Base-by-base conservation (phyloP, 2,113 vertebrate genomes). In the Toxostoma redivivum region DNA sequence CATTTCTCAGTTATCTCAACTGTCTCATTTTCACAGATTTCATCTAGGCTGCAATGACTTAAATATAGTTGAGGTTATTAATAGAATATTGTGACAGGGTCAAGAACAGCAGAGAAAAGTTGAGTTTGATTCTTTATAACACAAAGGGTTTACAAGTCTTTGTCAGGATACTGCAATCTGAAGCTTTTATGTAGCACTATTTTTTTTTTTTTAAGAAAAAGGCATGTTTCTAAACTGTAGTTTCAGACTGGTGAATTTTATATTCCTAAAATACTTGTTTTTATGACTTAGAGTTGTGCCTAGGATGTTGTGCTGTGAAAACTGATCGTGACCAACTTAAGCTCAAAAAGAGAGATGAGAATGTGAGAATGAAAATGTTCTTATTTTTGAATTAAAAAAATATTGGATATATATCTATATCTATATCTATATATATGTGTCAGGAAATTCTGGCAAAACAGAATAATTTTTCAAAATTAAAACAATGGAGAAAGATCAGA, bases 391-490 rank as follows among this genome's bases (percentile, higher is more conserved):
- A 23, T 67, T 4, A 42, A 56, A 38, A 45, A 35, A 48, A 16
- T 47, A 28, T 51, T 28, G 28, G 25, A 50, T 50, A 27, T 27
- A 27, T 50, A 15, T 37, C 14, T 40, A 13, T 24, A 7, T 30
- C 13, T 14, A 9, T 12, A 8, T 40, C 40, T 42, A 42, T 15
- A 22, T 30, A 15, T 35, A 20, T 21, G 1, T 27, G 4, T 28
- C 20, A 81, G 61, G 45, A 91, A 67, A 81, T 85, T 87, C 27
- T 73, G 21, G 23, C 42, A 90, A 90, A 90, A 42, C 7, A 66
- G 65, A 91, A 74, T n/a, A 85, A 24, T 72, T 94, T 85, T 91
- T 11, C 40, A 82, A 96, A 92, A 85, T 65, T 76, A 45, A 85
- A 93, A 40, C 40, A 74, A 79, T 82, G 69, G 61, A 61, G 66